Evolutionary conservation across 2,888 invertebrate species (phyloP).

Genomic region (Macrostomum cliftonense): DNA sequence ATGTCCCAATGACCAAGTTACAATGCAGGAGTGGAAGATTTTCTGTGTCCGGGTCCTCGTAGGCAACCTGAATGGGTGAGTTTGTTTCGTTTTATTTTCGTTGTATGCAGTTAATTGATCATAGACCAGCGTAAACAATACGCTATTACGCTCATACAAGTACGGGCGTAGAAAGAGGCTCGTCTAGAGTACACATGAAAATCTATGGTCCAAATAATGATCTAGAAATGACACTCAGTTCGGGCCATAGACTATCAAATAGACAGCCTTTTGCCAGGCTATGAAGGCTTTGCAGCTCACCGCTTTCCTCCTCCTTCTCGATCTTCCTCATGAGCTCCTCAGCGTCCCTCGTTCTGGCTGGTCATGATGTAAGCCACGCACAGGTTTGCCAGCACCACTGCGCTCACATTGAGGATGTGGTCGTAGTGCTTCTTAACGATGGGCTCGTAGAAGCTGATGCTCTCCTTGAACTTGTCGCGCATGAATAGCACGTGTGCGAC

Average conservation of each 20-base stretch:
- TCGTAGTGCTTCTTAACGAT: slow-evolving; percentile 83
- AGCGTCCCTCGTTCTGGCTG: slow-evolving; percentile 41
- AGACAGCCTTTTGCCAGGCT: no score
- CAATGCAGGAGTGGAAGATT: slow-evolving; percentile 82
- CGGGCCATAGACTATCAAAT: no score
- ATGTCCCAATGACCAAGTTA: slow-evolving; percentile 88
- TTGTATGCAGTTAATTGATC: no score
- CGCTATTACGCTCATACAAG: no score
- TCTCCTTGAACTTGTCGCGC: slow-evolving; percentile 97
- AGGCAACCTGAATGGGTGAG: slow-evolving; percentile 46
- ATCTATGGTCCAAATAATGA: no score
- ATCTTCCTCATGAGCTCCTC: slow-evolving; percentile 95
- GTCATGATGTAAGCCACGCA: no score
- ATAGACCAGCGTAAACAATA: no score
- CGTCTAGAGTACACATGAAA: no score
- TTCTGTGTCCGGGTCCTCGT: slow-evolving; percentile 81
- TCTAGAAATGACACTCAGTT: no score
- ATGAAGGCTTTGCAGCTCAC: no score
- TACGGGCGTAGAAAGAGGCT: no score
- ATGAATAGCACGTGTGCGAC: slow-evolving; percentile 96
- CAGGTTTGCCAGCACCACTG: slow-evolving; percentile 89
- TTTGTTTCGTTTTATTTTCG: no score
- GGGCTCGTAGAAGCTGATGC: slow-evolving; percentile 89
- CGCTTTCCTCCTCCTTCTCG: slow-evolving; percentile 81
- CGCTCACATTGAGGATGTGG: slow-evolving; percentile 71